Percentiles rank a stretch among this genome's conserved stretches.
Conservation (phyloP, 2,797 vertebrate genomes). For the Dipus sagitta region DNA sequence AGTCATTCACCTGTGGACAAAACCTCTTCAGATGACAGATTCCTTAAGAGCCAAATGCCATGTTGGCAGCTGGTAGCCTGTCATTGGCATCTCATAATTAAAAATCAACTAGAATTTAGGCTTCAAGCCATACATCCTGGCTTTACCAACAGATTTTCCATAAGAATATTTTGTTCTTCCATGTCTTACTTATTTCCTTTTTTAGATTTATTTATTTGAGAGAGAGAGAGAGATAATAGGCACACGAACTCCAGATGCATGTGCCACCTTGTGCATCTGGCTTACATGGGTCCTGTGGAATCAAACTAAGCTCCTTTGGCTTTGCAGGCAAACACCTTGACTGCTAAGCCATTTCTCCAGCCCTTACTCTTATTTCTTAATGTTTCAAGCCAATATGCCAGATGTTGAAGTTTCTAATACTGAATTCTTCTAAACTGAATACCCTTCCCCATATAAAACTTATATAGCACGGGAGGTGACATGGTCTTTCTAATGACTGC, state of each 20-base stretch:
- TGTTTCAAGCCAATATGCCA: neutral
- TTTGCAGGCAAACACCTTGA: no score
- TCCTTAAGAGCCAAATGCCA: neutral
- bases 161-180: conserved; percentile 1
- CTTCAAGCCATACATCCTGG: neutral
- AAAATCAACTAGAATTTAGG: neutral
- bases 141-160: neutral
- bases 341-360: no score
- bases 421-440: neutral
- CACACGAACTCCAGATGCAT: no score
- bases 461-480: neutral
- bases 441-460: neutral
- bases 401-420: neutral
- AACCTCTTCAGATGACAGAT: neutral
- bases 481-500: neutral
- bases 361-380: neutral
- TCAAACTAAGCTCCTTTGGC: no score
- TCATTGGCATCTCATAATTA: neutral
- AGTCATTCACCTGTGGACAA: neutral
- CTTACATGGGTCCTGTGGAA: no score
- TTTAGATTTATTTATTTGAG: no score
- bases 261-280: no score
- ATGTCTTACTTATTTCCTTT: neutral
- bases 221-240: no score
- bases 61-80: neutral